Percentiles rank a stretch among this genome's conserved stretches.
Evolutionary conservation across 2,888 invertebrate species (phyloP).

Genomic region (Oscheius sp.): DNA sequence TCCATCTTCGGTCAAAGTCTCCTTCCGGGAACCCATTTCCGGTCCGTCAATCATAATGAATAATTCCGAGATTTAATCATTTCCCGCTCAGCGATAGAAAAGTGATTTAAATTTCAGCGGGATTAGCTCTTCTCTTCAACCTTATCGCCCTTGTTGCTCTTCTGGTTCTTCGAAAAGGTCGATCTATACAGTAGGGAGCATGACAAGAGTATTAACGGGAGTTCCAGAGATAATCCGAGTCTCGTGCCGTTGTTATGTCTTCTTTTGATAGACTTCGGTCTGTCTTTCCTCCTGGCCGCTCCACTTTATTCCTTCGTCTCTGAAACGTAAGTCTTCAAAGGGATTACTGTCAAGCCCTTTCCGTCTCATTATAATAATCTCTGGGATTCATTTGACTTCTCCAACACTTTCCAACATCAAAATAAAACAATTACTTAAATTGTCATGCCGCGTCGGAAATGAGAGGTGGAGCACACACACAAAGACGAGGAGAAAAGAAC

Average conservation of each 20-base stretch:
- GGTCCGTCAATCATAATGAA: conserved; percentile 14
- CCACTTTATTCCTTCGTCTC: conserved; percentile 46
- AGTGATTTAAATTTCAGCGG: conserved; percentile 41
- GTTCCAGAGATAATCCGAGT: conserved; percentile 47
- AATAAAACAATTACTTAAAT: not conserved
- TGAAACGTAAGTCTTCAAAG: conserved; percentile 40
- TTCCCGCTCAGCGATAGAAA: not conserved
- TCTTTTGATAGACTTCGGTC: conserved; percentile 48
- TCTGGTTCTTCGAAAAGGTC: conserved; percentile 31
- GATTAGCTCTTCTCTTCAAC: conserved; percentile 49
- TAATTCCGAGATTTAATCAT: conserved; percentile 16
- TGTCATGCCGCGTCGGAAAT: not conserved
- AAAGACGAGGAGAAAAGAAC: not conserved
- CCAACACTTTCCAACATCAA: not conserved
- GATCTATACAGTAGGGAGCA: conserved; percentile 24
- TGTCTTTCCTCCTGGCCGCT: conserved; percentile 44
- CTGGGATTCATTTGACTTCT: not conserved
- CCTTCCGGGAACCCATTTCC: conserved; percentile 6
- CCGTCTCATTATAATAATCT: conserved; percentile 17
- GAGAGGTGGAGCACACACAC: not conserved
- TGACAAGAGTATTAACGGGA: not conserved
- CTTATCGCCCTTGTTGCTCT: conserved; percentile 42
- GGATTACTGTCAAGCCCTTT: conserved; percentile 6
- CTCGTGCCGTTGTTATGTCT: conserved; percentile 52
- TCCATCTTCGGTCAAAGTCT: too few species aligned